Conservation (phyloP, 2,113 vertebrate species). For the Laticauda laticaudata region DNA sequence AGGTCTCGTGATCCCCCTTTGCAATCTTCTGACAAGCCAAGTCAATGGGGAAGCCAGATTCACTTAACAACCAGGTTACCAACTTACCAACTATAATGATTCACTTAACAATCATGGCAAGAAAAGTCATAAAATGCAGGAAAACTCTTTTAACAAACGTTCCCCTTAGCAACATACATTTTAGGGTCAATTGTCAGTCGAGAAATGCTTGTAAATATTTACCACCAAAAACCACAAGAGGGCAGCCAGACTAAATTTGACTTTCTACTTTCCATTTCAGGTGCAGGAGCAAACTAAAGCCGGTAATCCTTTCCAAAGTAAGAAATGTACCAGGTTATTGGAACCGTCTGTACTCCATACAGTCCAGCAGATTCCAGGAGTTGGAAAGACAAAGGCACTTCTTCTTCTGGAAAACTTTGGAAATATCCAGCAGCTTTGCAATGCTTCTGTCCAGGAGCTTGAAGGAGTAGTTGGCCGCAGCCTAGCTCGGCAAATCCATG, state of each 20-base stretch:
- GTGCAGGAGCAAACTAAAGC: conserved; percentile 74
- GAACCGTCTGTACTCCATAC: conserved; percentile 74
- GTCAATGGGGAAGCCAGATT: neutral
- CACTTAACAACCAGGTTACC: too few relatives aligned
- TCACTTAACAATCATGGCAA: neutral
- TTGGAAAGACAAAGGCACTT: conserved; percentile 82
- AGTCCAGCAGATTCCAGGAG: conserved; percentile 82
- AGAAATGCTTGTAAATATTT: accelerated
- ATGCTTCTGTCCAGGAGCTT: conserved; percentile 69
- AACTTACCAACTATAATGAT: neutral
- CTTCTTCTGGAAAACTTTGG: conserved; percentile 79
- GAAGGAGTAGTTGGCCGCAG: conserved; percentile 75
- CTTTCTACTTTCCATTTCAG: conserved; percentile 61
- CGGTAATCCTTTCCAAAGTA: conserved; percentile 76
- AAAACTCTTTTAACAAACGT: neutral
- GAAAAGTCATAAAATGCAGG: neutral
- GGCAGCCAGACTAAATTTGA: neutral
- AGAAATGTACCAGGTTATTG: conserved; percentile 43
- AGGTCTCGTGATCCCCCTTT: neutral
- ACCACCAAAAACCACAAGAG: neutral
- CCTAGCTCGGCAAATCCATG: conserved; percentile 73
- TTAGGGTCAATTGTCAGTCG: neutral
- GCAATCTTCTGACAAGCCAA: neutral
- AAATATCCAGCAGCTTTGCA: conserved; percentile 79
- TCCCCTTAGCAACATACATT: neutral